phyloP scores from a whole-genome alignment of 1,140 invertebrate species.

The Sycophaga agraensis region DNA sequence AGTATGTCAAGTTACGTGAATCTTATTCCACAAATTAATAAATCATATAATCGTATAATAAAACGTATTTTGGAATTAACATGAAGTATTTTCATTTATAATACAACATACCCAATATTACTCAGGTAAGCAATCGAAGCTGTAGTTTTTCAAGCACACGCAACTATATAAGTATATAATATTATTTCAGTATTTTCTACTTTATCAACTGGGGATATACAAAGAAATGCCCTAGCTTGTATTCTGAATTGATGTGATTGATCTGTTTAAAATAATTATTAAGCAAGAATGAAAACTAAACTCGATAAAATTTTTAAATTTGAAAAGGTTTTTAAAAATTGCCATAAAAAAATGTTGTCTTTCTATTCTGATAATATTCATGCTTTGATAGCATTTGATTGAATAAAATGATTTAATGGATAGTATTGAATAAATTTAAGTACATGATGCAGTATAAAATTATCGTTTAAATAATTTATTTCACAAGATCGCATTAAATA shows the following conservation, averaged over 20 bases:
- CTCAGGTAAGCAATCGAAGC: too few species aligned
- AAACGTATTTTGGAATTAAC: conserved; percentile 48
- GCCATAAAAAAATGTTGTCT: too few species aligned
- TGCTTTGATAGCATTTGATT: too few species aligned
- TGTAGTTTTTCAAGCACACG: too few species aligned
- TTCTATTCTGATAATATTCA: too few species aligned
- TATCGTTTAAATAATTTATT: conserved; percentile 39
- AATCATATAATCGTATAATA: conserved; percentile 29
- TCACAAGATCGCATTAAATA: conserved; percentile 39
- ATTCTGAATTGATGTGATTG: too few species aligned
- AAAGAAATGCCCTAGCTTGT: too few species aligned
- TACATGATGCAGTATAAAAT: background rate
- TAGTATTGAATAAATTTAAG: background rate
- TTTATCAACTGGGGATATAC: too few species aligned
- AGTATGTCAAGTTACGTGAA: conserved; percentile 48
- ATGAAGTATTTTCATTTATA: background rate
- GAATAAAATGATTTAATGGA: background rate
- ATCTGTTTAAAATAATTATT: background rate
- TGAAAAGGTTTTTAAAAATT: background rate
- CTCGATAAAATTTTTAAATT: background rate
- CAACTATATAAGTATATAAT: too few species aligned
- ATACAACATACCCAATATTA: too few species aligned
- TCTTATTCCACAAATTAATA: conserved; percentile 30
- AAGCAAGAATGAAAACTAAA: background rate
- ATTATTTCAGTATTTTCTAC: too few species aligned